phyloP scores from a whole-genome alignment of 2,797 vertebrate species.

The Enoplosus armatus region DNA sequence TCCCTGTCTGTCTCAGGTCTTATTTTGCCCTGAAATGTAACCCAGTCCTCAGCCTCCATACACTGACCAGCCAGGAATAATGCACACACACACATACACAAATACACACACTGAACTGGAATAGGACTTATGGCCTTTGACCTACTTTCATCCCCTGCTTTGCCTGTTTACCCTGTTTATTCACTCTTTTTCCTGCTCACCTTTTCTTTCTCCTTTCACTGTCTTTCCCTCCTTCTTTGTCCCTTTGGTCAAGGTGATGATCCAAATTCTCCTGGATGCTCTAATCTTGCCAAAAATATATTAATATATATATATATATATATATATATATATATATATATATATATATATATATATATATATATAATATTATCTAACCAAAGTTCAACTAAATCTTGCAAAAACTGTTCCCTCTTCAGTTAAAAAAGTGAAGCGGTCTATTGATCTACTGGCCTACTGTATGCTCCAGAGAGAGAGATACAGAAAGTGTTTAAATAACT shows the following conservation, averaged over 20 bases:
- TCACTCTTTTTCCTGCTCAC: background rate
- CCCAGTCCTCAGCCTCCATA: slow-evolving; percentile 40
- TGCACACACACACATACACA: slow-evolving; percentile 14
- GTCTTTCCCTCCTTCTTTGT: background rate
- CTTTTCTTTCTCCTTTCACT: background rate
- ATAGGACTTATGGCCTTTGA: slow-evolving; percentile 52
- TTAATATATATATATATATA: too few relatives aligned
- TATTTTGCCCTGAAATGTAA: slow-evolving; percentile 52
- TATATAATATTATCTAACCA: background rate
- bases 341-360: too few relatives aligned
- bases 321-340: too few relatives aligned
- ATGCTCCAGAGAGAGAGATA: background rate
- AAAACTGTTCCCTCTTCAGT: background rate
- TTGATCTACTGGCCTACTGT: too few relatives aligned
- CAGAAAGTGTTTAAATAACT: background rate
- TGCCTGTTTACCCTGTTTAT: background rate
- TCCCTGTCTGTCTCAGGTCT: slow-evolving; percentile 30
- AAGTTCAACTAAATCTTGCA: background rate
- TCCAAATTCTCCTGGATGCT: background rate
- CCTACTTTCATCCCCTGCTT: slow-evolving; percentile 41
- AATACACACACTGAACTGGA: slow-evolving; percentile 35
- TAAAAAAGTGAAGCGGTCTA: too few relatives aligned
- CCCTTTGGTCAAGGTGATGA: background rate
- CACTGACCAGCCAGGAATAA: slow-evolving; percentile 20
- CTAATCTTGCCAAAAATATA: background rate